A percentile compares a stretch with the other conserved stretches of the same genome.
phyloP scores from a whole-genome alignment of 2,113 vertebrate species.

The Ellobius talpinus region DNA sequence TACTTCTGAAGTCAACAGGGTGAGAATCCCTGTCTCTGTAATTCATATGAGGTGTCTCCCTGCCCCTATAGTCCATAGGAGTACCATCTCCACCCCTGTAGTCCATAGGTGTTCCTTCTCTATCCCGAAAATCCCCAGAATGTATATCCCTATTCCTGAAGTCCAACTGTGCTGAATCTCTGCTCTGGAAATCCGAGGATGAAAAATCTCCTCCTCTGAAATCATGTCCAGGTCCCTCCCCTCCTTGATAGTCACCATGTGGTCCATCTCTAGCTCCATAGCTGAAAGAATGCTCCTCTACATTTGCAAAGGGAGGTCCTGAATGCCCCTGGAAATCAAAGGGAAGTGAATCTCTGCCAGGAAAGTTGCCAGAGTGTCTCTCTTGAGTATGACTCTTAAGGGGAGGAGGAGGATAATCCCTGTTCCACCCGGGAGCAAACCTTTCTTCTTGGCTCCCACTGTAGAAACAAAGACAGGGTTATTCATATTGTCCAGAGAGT shows the following conservation, averaged over 20 bases:
- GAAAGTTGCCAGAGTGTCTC: slow-evolving; percentile 93
- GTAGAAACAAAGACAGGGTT: slow-evolving; percentile 92
- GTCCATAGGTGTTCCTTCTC: slow-evolving; percentile 88
- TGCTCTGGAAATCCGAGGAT: slow-evolving; percentile 87
- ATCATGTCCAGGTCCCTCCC: slow-evolving; percentile 88
- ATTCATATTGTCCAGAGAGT: slow-evolving; percentile 91
- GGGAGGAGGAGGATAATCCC: slow-evolving; percentile 90
- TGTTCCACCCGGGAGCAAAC: slow-evolving; percentile 92
- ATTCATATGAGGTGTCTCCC: slow-evolving; percentile 90
- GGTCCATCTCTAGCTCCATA: slow-evolving; percentile 92
- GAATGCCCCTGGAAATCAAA: slow-evolving; percentile 91
- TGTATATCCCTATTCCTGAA: slow-evolving; percentile 88
- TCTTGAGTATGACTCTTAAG: slow-evolving; percentile 93
- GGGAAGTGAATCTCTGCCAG: slow-evolving; percentile 92
- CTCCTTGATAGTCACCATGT: slow-evolving; percentile 89
- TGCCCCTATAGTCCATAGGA: slow-evolving; percentile 88
- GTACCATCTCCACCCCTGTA: slow-evolving; percentile 90
- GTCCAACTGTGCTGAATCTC: slow-evolving; percentile 88
- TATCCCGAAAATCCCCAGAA: slow-evolving; percentile 87
- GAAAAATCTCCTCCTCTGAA: slow-evolving; percentile 87
- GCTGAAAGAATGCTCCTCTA: slow-evolving; percentile 92
- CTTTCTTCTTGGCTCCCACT: slow-evolving; percentile 92
- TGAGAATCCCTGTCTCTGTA: slow-evolving; percentile 91
- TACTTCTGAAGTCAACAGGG: slow-evolving; percentile 91
- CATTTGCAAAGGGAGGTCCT: slow-evolving; percentile 90